These are phyloP conservation scores for Agrotis clavis DNA, from an alignment of 2,888 invertebrate species.

Conservation along the genomic window DNA sequence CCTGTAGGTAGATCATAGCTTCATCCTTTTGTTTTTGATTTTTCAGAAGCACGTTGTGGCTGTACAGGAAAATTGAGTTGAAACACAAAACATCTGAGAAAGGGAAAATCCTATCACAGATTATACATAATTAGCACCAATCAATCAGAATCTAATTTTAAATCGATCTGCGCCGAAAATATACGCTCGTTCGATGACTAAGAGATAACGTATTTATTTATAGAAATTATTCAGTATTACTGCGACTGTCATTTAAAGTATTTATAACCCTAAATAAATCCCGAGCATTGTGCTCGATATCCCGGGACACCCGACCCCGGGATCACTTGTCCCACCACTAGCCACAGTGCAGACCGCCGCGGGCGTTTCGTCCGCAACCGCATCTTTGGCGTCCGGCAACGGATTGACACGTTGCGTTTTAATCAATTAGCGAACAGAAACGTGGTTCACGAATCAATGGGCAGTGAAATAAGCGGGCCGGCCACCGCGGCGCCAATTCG, in stretches of 20 bases:
- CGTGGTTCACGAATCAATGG: constrained; percentile 85
- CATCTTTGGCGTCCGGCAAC: constrained; percentile 76
- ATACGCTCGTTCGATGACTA: not conserved
- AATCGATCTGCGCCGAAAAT: constrained; percentile 8
- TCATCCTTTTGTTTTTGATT: too few relatives aligned
- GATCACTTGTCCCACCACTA: constrained; percentile 53
- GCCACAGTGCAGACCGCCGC: constrained; percentile 68
- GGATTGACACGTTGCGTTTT: constrained; percentile 89
- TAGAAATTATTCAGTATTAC: constrained; percentile 6
- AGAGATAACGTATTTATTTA: not conserved
- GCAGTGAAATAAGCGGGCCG: constrained; percentile 88
- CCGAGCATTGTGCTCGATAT: not conserved
- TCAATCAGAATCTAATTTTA: constrained; percentile 24
- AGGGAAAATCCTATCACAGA: constrained; percentile 21
- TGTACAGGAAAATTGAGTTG: not conserved
- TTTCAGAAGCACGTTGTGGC: not conserved
- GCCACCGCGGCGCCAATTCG: constrained; percentile 82
- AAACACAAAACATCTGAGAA: constrained; percentile 9
- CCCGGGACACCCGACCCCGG: constrained; percentile 30
- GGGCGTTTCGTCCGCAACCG: constrained; percentile 68
- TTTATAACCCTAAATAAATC: not conserved
- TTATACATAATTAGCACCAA: constrained; percentile 9
- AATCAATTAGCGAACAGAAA: constrained; percentile 89
- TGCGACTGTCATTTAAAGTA: not conserved
- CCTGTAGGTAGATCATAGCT: too few relatives aligned